Evolutionary conservation across 2,888 invertebrate genomes (phyloP), one percentile per base, ranked within the genome.

Genomic region (Cepaea hortensis): DNA sequence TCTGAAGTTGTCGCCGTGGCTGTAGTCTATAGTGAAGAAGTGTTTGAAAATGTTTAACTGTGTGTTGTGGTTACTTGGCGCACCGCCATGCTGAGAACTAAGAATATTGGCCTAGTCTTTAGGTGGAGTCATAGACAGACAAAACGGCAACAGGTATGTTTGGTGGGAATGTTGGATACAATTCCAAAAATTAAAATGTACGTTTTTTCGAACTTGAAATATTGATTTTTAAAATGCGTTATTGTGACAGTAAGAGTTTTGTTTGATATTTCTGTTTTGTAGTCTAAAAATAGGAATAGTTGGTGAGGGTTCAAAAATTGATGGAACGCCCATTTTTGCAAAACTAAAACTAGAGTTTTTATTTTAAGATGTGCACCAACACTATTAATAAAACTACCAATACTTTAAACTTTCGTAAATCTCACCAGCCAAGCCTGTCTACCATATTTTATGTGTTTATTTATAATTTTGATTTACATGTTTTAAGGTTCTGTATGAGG

Each of bases 21-120:
- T 55, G 55, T 55, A 55, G 55, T 55, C 55, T 55, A 55, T 55
- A 55, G 55, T 0, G 55, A 55, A 55, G 75, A 46, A 75, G 75
- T 13, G 18, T 55, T 18, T 15, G 13, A 85, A 80, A 82, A 65
- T 86, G 85, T 85, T 85, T 85, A 81, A 81, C 62, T 81, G 48
- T 86, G 82, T 86, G 86, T 86, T 86, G 62, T 86, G 86, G 86
- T 86, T 86, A 86, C 86, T 86, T 86, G 81, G 86, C 81, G 13
- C 50, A 48, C 81, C 76, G 81, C 81, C 86, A 76, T 76, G 65
- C 72, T 73, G 35, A 13, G 7, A 5, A 3, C 15, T 15, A 18
- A 15, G 72, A 46, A 35, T 48, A 20, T 23, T 62, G 46, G 76
- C 61, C 76, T 55, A 75, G 73, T 35, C 50, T n/a, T 65, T 62